Conservation (phyloP, 2,113 vertebrate species). For the Rousettus leschenaultii region DNA sequence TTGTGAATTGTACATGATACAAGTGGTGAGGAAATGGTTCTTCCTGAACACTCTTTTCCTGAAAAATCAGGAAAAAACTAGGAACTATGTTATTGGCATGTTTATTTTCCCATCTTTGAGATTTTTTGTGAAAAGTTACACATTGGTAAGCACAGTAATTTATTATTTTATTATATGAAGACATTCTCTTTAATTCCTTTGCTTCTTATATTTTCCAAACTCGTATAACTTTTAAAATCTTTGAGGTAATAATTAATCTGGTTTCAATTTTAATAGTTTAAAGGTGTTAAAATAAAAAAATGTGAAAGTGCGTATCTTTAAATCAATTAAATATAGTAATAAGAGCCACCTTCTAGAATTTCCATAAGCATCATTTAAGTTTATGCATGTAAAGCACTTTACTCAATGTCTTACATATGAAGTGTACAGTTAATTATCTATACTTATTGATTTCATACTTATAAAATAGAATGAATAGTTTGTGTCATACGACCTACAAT, state of each 20-base stretch:
- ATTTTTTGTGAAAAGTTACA: neutral
- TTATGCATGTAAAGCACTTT: neutral
- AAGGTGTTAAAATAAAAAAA: neutral
- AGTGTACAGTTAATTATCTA: neutral
- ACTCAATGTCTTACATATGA: neutral
- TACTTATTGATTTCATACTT: neutral
- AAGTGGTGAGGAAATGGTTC: neutral
- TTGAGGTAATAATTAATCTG: neutral
- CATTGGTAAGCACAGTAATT: neutral
- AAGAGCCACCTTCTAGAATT: neutral
- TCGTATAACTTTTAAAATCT: neutral
- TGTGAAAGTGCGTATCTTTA: neutral
- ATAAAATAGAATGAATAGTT: neutral
- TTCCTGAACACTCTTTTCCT: neutral
- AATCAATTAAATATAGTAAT: neutral
- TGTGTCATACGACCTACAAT: neutral
- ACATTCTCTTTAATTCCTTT: neutral
- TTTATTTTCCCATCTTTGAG: neutral
- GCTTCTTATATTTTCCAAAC: neutral
- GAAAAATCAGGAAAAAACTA: neutral
- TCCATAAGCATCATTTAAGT: neutral
- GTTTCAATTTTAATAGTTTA: neutral
- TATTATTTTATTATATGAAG: neutral
- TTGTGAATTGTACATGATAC: neutral
- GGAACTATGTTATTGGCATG: neutral